phyloP scores from a whole-genome alignment of 2,888 invertebrate species.

The Drosophila quinaria region DNA sequence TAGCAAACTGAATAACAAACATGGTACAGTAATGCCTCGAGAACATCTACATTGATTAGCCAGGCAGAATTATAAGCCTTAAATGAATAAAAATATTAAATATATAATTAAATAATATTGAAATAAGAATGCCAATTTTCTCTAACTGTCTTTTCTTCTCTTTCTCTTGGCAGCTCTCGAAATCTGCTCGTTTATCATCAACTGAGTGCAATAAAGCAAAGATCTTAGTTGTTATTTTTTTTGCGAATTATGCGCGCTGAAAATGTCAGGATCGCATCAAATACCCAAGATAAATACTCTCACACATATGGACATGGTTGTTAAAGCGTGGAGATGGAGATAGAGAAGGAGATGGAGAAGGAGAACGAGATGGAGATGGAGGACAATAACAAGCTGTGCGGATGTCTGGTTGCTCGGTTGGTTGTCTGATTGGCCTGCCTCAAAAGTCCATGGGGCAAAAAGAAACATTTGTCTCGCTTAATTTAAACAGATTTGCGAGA shows the following conservation, averaged over 20 bases:
- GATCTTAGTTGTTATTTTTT: background rate
- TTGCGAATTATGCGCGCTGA: slow-evolving; percentile 32
- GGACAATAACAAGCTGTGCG: slow-evolving; percentile 34
- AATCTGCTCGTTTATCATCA: slow-evolving; percentile 12
- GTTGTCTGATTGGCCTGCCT: slow-evolving; percentile 55
- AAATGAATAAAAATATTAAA: background rate
- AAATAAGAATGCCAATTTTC: background rate
- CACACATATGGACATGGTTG: slow-evolving; percentile 54
- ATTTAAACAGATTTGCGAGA: slow-evolving; percentile 83
- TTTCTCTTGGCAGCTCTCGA: background rate
- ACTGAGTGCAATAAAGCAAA: slow-evolving; percentile 26
- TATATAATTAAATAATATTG: background rate
- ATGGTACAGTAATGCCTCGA: background rate
- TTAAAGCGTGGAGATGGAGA: slow-evolving; percentile 18
- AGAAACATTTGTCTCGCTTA: slow-evolving; percentile 83
- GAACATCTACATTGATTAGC: background rate
- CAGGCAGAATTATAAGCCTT: background rate
- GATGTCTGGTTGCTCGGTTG: slow-evolving; percentile 22
- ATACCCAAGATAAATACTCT: slow-evolving; percentile 52
- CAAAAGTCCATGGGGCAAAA: slow-evolving; percentile 47
- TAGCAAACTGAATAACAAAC: background rate
- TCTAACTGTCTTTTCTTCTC: background rate
- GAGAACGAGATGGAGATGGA: background rate
- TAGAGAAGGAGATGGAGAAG: background rate
- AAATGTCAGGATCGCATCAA: slow-evolving; percentile 41